These are phyloP conservation scores for Odontamblyopus lacepedii DNA, from an alignment of 2,797 vertebrate genomes.

Conservation along the genomic window DNA sequence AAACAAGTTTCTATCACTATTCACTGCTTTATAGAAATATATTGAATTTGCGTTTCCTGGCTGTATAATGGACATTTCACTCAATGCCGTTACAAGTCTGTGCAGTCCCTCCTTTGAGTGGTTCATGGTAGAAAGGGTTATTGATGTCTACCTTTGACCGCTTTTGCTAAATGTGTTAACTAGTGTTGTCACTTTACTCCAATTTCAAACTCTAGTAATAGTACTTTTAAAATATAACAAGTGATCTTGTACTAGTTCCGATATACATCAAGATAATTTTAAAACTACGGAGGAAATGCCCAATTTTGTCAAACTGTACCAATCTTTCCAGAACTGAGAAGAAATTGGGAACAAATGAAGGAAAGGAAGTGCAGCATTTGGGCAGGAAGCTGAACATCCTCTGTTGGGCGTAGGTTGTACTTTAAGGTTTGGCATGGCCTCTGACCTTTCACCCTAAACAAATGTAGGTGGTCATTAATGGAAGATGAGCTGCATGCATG, in stretches of 20 bases:
- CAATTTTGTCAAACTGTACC: not conserved
- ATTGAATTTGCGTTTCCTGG: not conserved
- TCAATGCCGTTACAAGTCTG: no score
- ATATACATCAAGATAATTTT: no score
- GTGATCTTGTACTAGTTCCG: no score
- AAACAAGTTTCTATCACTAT: not conserved
- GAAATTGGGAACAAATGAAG: not conserved
- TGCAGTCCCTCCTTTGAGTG: no score
- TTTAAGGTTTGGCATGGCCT: constrained; percentile 50
- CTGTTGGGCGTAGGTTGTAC: constrained; percentile 20
- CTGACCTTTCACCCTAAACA: constrained; percentile 55
- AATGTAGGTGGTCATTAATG: constrained; percentile 48
- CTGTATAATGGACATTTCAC: not conserved
- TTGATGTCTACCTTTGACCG: no score
- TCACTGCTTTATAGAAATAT: not conserved
- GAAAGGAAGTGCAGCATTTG: constrained; percentile 63
- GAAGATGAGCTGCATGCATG: constrained; percentile 57
- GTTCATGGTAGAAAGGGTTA: no score
- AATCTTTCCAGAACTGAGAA: constrained; percentile 8
- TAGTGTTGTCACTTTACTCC: no score
- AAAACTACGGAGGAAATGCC: no score
- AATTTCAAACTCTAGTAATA: no score
- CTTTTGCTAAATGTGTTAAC: no score
- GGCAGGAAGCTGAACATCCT: constrained; percentile 61
- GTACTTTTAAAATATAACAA: no score